A percentile compares a stretch with the other conserved stretches of the same genome.
These are phyloP conservation scores for Strongylocentrotus purpuratus DNA, from an alignment of 35 echinoderm and acorn worm genomes.

Conservation along the genomic window DNA sequence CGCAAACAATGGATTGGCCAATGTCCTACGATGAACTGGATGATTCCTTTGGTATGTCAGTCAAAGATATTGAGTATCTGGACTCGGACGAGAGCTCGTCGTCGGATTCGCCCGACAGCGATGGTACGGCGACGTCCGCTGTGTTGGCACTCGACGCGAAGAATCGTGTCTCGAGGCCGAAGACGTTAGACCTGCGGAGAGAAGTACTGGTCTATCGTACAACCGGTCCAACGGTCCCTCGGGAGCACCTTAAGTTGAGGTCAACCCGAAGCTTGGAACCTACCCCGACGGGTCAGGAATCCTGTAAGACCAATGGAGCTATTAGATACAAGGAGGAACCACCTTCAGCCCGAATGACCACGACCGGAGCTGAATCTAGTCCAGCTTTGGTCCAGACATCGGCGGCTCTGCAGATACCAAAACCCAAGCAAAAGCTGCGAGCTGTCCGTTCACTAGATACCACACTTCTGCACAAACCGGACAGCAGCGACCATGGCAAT, in stretches of 20 bases:
- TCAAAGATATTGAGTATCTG: constrained; percentile 22
- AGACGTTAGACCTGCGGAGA: constrained; percentile 3
- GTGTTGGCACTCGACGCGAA: constrained; percentile 32
- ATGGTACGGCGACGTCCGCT: background rate
- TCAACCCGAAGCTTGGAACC: constrained; percentile 38
- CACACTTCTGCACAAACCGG: background rate
- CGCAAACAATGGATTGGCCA: constrained; percentile 42
- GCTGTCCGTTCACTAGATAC: constrained; percentile 42
- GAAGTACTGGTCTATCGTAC: constrained; percentile 37
- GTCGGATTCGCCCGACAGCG: constrained; percentile 20
- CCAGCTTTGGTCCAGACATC: background rate
- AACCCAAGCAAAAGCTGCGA: constrained; percentile 39
- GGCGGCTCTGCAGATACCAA: background rate
- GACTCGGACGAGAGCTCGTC: constrained; percentile 47
- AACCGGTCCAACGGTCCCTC: background rate
- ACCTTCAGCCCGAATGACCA: background rate
- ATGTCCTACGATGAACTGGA: constrained; percentile 24
- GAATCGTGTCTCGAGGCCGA: constrained; percentile 6
- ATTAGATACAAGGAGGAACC: constrained; percentile 13
- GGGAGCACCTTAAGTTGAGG: constrained; percentile 25
- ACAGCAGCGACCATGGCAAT: background rate
- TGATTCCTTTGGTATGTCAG: constrained; percentile 19
- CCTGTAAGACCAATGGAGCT: background rate
- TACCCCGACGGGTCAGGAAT: background rate
- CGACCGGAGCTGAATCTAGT: background rate